Evolutionary conservation across 2,888 invertebrate species (phyloP).

Genomic region (Flexamia atlantica): DNA sequence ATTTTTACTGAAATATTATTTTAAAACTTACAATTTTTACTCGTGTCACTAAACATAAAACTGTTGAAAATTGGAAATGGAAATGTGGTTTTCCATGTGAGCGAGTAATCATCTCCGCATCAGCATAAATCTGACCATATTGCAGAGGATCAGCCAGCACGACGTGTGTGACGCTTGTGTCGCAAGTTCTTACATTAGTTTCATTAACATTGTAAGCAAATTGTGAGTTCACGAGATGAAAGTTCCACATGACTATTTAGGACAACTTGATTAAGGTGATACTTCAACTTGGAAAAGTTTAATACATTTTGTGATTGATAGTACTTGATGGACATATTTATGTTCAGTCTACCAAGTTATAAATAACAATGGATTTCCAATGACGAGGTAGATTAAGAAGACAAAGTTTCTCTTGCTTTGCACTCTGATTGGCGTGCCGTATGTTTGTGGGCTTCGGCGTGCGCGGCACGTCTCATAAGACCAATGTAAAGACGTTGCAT

Average conservation of each 20-base stretch:
- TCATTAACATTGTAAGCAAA: background rate
- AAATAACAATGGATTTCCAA: background rate
- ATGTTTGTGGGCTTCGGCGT: too few relatives aligned
- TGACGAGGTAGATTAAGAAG: too few relatives aligned
- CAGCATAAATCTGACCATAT: background rate
- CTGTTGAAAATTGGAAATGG: background rate
- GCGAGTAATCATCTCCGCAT: background rate
- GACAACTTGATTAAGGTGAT: background rate
- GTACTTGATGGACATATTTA: background rate
- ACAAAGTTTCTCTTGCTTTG: too few relatives aligned
- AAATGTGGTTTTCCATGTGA: background rate
- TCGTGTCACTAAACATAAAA: too few relatives aligned
- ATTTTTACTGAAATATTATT: too few relatives aligned
- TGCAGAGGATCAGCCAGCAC: background rate
- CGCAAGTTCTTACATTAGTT: too few relatives aligned
- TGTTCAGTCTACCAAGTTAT: background rate
- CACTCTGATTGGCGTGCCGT: too few relatives aligned
- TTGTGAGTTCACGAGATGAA: background rate
- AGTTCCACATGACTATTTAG: too few relatives aligned
- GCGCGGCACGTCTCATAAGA: too few relatives aligned
- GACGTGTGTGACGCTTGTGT: background rate
- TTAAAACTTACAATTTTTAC: too few relatives aligned
- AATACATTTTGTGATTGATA: background rate
- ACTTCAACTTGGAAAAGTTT: background rate
- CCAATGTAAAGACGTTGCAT: too few relatives aligned